phyloP scores from a whole-genome alignment of 2,888 invertebrate genomes.

The Eledone cirrhosa region DNA sequence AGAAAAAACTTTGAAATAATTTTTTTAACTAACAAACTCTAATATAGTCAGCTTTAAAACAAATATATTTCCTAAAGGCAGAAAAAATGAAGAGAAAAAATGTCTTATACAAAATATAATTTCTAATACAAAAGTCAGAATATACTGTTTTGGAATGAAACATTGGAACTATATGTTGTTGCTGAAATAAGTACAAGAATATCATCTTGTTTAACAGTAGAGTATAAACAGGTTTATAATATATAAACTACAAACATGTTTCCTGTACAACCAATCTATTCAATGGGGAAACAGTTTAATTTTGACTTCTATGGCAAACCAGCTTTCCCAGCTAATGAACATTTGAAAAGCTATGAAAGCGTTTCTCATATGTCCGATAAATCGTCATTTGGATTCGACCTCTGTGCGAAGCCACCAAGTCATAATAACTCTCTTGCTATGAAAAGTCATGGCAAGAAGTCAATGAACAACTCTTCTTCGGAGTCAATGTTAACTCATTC shows the following conservation, averaged over 20 bases:
- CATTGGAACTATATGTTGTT: too few relatives aligned
- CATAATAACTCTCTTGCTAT: not conserved
- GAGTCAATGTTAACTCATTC: slow-evolving; percentile 14
- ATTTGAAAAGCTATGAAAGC: slow-evolving; percentile 20
- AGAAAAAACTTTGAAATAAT: too few relatives aligned
- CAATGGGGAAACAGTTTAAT: slow-evolving; percentile 20
- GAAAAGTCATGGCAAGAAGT: not conserved
- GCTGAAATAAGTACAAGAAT: too few relatives aligned
- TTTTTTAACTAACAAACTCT: too few relatives aligned
- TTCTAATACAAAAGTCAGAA: too few relatives aligned
- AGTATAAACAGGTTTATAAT: not conserved
- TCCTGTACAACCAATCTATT: slow-evolving; percentile 16
- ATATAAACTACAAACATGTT: not conserved
- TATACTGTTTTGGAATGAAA: too few relatives aligned
- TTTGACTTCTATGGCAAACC: slow-evolving; percentile 24
- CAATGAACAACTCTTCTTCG: not conserved
- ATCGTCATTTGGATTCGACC: not conserved
- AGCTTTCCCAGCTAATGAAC: slow-evolving; percentile 18
- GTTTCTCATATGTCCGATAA: slow-evolving; percentile 9
- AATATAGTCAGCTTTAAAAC: too few relatives aligned
- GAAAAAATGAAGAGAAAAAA: not conserved
- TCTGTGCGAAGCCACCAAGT: not conserved
- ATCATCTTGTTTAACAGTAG: not conserved
- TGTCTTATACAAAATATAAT: too few relatives aligned
- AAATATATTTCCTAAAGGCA: not conserved